A percentile compares a stretch with the other conserved stretches of the same genome.
Conservation (phyloP, 2,888 invertebrate genomes). For the Pollenia labialis region DNA sequence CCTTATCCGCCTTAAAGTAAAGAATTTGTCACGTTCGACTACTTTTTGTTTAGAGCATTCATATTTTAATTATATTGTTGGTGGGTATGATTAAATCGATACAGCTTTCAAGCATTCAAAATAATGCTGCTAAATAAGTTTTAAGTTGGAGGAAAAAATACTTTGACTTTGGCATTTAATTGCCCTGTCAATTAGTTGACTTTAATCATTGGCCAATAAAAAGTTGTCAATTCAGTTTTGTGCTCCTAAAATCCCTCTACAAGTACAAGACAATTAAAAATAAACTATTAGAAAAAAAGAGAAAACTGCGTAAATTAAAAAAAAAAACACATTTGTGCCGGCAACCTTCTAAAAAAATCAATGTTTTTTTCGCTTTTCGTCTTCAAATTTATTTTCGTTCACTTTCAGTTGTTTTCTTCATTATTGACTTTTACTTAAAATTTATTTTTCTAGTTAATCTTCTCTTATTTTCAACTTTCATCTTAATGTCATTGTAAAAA, state of each 20-base stretch:
- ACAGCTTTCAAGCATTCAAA: background rate
- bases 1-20: too few relatives aligned
- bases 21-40: too few relatives aligned
- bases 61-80: too few relatives aligned
- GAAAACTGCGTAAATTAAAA: background rate
- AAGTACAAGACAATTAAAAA: slow-evolving; percentile 8
- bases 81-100: background rate
- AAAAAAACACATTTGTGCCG: too few relatives aligned
- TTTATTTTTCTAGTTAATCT: slow-evolving; percentile 11
- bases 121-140: background rate
- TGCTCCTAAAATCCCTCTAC: background rate
- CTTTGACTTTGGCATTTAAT: slow-evolving; percentile 1
- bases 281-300: background rate
- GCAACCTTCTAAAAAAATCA: background rate
- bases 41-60: too few relatives aligned
- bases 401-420: background rate
- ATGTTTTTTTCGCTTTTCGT: background rate
- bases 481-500: slow-evolving; percentile 23
- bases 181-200: slow-evolving; percentile 18
- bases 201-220: background rate
- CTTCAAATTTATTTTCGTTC: background rate
- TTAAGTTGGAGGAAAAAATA: background rate
- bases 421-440: slow-evolving; percentile 23
- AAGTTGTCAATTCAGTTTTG: too few relatives aligned
- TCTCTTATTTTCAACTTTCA: slow-evolving; percentile 22